A percentile compares a stretch with the other conserved stretches of the same genome.
These are phyloP conservation scores for Gonatopus flavifemur DNA, from an alignment of 1,140 invertebrate species.

Conservation along the genomic window DNA sequence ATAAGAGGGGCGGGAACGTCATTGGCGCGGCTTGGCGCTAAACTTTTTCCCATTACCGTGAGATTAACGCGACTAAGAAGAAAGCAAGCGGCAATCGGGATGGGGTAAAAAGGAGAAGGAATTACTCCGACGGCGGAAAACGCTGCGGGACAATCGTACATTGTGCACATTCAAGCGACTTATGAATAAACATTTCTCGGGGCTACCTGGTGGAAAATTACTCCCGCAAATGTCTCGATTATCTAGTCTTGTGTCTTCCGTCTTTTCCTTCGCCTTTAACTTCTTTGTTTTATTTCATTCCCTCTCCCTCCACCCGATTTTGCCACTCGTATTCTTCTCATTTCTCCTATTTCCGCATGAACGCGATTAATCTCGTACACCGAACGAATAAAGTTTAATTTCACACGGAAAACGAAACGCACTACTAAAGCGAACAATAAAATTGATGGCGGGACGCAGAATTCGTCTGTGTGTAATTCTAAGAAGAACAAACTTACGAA, in stretches of 20 bases:
- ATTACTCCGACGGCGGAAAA: conserved; percentile 7
- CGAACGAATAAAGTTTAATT: no score
- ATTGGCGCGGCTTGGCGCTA: conserved; percentile 11
- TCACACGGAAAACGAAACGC: no score
- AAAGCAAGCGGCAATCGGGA: conserved; percentile 12
- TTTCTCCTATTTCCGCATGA: no score
- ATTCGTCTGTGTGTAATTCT: no score
- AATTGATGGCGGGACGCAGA: no score
- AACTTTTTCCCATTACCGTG: conserved; percentile 26
- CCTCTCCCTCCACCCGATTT: no score
- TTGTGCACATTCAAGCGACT: conserved; percentile 38
- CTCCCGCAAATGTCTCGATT: conserved; percentile 38
- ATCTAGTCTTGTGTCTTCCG: no score
- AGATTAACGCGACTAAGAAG: conserved; percentile 21
- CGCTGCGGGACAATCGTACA: conserved; percentile 39
- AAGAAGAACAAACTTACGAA: no score
- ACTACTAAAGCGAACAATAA: no score
- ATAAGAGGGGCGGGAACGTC: conserved; percentile 18
- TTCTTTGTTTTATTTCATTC: conserved; percentile 8
- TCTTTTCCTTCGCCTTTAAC: conserved; percentile 19
- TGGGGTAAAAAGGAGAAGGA: conserved; percentile 8
- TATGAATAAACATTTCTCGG: conserved; percentile 49
- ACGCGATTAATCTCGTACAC: no score
- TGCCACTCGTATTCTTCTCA: no score
- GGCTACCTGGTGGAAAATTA: conserved; percentile 44